Conservation (phyloP, 2,113 vertebrate species). For the Pampusana beccarii region DNA sequence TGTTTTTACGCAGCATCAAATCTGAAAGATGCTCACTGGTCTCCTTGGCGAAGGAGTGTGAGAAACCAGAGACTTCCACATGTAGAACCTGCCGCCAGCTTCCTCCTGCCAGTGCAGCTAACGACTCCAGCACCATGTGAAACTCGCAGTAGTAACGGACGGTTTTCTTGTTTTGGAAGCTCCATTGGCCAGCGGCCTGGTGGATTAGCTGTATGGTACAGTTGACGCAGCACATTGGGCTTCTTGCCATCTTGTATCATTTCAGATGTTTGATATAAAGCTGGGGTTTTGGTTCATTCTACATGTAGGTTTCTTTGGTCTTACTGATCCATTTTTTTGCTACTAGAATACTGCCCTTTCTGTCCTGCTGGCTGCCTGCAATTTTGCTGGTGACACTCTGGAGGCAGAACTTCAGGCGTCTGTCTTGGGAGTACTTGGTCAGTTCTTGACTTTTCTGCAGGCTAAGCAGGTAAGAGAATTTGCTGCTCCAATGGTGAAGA, state of each 20-base stretch:
- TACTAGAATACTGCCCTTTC: constrained; percentile 81
- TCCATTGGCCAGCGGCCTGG: not conserved
- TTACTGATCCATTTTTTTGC: not conserved
- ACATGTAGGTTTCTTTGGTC: not conserved
- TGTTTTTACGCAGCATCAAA: not conserved
- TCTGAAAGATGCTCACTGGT: not conserved
- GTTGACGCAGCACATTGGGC: not conserved
- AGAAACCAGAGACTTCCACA: not conserved
- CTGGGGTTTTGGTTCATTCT: not conserved
- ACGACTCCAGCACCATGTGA: not conserved
- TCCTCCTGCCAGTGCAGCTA: not conserved
- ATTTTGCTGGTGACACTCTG: constrained; percentile 66
- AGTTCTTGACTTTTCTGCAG: constrained; percentile 82
- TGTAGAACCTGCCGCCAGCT: not conserved
- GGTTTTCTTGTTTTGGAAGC: not conserved
- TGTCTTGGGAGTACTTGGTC: constrained; percentile 66
- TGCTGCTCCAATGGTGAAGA: not conserved
- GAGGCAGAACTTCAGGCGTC: constrained; percentile 64
- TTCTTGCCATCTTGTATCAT: not conserved
- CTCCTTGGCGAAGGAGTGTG: not conserved
- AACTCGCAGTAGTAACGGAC: not conserved
- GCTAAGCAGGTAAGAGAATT: constrained; percentile 80
- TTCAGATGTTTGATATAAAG: not conserved
- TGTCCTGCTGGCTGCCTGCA: constrained; percentile 75
- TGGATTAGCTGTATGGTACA: not conserved